phyloP scores from a whole-genome alignment of 2,888 invertebrate species.

The Geotrupes spiniger region DNA sequence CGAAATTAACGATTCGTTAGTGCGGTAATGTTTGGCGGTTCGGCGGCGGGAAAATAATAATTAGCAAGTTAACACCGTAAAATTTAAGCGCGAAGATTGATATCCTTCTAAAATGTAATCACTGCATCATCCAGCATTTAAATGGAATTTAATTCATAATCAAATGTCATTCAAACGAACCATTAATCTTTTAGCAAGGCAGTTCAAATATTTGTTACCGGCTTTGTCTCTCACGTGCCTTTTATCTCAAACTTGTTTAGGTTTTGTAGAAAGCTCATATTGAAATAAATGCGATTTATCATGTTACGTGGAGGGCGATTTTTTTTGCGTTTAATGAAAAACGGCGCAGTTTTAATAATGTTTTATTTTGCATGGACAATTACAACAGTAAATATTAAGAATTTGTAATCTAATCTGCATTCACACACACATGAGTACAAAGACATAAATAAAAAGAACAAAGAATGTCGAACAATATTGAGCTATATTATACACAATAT shows the following conservation, averaged over 20 bases:
- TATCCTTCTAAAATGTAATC: slow-evolving; percentile 24
- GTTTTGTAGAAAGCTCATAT: slow-evolving; percentile 23
- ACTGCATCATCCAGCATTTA: slow-evolving; percentile 27
- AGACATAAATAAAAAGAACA: slow-evolving; percentile 50
- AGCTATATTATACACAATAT: slow-evolving; percentile 50
- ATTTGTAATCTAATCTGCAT: slow-evolving; percentile 43
- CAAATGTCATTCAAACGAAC: slow-evolving; percentile 33
- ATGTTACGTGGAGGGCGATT: background rate
- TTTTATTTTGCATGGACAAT: slow-evolving; percentile 51
- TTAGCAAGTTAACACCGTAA: slow-evolving; percentile 16
- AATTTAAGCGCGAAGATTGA: slow-evolving; percentile 20
- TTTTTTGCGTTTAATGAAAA: background rate
- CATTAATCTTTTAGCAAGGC: slow-evolving; percentile 33
- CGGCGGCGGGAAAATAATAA: slow-evolving; percentile 8
- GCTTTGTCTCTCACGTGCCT: slow-evolving; percentile 29
- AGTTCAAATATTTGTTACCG: slow-evolving; percentile 29
- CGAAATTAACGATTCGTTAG: too few relatives aligned
- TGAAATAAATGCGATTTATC: slow-evolving; percentile 21
- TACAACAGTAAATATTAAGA: slow-evolving; percentile 52
- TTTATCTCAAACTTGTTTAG: slow-evolving; percentile 26
- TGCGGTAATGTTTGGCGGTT: too few relatives aligned
- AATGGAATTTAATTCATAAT: slow-evolving; percentile 38
- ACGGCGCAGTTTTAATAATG: slow-evolving; percentile 33
- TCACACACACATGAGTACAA: slow-evolving; percentile 47
- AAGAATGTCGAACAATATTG: slow-evolving; percentile 46